These are phyloP conservation scores for Oreochromis mossambicus DNA, from an alignment of 2,797 vertebrate species.

Conservation along the genomic window DNA sequence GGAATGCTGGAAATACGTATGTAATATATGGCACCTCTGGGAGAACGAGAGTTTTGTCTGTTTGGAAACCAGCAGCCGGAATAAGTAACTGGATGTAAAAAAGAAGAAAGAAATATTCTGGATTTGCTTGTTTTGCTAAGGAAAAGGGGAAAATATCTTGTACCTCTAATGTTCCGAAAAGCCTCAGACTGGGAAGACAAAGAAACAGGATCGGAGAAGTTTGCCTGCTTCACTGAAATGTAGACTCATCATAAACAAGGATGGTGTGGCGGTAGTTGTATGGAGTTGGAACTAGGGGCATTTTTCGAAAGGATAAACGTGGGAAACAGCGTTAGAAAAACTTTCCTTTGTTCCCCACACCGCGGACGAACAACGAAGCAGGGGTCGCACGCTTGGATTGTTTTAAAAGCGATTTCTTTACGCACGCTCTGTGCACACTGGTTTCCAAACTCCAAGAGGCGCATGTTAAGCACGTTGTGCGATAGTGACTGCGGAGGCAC, in stretches of 20 bases:
- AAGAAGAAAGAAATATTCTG: neutral
- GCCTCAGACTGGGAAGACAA: neutral
- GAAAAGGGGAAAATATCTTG: rapidly evolving
- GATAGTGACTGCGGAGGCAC: conserved; percentile 17
- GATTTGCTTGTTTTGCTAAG: neutral
- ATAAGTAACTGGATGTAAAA: neutral
- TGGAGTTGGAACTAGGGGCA: conserved; percentile 30
- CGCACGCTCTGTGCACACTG: conserved; percentile 15
- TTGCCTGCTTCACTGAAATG: conserved; percentile 34
- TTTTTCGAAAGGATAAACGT: conserved; percentile 26
- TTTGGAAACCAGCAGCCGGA: neutral
- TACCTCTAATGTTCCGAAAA: neutral
- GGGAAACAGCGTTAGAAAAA: conserved; percentile 30
- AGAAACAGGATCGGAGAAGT: conserved; percentile 22
- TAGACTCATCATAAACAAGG: conserved; percentile 14
- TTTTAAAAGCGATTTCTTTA: neutral
- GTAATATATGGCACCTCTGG: neutral
- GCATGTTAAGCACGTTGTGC: conserved; percentile 28
- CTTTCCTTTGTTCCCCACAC: conserved; percentile 19
- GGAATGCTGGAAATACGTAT: neutral
- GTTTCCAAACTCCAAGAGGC: conserved; percentile 50
- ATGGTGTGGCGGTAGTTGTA: conserved; percentile 52
- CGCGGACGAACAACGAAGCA: neutral
- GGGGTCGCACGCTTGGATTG: neutral
- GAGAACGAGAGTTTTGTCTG: neutral